phyloP scores from a whole-genome alignment of 1,140 invertebrate genomes.

The Eupeodes corollae region DNA sequence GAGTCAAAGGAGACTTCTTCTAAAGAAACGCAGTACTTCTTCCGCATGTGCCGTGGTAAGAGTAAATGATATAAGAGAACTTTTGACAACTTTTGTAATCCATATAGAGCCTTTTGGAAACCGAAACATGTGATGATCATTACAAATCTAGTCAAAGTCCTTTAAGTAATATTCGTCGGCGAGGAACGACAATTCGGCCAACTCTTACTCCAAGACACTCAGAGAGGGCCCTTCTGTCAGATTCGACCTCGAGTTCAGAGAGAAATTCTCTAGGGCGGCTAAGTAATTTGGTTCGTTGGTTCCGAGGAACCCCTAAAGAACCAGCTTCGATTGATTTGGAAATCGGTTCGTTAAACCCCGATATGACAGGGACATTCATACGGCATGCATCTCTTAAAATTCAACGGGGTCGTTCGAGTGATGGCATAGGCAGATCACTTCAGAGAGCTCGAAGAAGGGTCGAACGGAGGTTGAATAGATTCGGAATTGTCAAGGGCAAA shows the following conservation, averaged over 20 bases:
- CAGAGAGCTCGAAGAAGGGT: slow-evolving; percentile 71
- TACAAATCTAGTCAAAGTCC: slow-evolving; percentile 62
- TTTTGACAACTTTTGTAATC: not conserved
- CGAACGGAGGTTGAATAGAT: slow-evolving; percentile 69
- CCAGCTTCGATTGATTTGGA: slow-evolving; percentile 39
- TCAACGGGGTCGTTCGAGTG: slow-evolving; percentile 32
- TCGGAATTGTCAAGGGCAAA: slow-evolving; percentile 52
- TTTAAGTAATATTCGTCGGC: slow-evolving; percentile 58
- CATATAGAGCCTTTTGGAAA: slow-evolving; percentile 62
- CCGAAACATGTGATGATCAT: slow-evolving; percentile 59
- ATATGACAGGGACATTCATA: slow-evolving; percentile 35
- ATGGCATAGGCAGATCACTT: slow-evolving; percentile 50
- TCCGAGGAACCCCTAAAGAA: slow-evolving; percentile 40
- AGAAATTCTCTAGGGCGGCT: slow-evolving; percentile 36
- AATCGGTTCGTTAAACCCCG: slow-evolving; percentile 41
- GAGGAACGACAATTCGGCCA: slow-evolving; percentile 45
- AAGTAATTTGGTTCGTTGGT: slow-evolving; percentile 64
- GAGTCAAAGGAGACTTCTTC: slow-evolving; percentile 62
- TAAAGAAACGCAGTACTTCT: slow-evolving; percentile 77
- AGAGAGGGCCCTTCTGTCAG: slow-evolving; percentile 50
- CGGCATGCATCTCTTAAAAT: slow-evolving; percentile 38
- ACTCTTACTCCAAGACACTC: slow-evolving; percentile 69
- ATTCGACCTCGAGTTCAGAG: slow-evolving; percentile 36
- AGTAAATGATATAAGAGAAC: slow-evolving; percentile 6
- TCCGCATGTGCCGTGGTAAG: slow-evolving; percentile 72